phyloP scores from a whole-genome alignment of 2,113 vertebrate genomes.

The Pristiophorus japonicus region DNA sequence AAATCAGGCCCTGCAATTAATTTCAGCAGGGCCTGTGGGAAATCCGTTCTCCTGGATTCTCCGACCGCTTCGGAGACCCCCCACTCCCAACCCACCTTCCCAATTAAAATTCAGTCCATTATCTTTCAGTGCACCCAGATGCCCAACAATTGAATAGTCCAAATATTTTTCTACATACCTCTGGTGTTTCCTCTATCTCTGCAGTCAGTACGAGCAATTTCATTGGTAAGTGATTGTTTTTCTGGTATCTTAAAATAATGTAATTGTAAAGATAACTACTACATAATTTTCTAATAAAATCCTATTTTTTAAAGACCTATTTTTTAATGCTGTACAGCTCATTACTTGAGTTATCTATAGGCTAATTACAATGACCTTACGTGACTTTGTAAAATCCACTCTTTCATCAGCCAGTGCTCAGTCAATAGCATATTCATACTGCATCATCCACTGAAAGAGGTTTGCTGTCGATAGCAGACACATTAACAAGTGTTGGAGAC shows the following conservation, averaged over 20 bases:
- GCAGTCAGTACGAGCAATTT: not conserved
- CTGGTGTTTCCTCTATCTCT: not conserved
- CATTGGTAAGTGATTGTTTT: not conserved
- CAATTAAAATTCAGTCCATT: too few relatives aligned
- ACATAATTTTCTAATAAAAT: not conserved
- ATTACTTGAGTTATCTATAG: slow-evolving; percentile 8
- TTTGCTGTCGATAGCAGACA: slow-evolving; percentile 36
- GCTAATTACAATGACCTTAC: slow-evolving; percentile 29
- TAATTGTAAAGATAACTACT: not conserved
- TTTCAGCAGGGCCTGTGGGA: too few relatives aligned
- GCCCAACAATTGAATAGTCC: too few relatives aligned
- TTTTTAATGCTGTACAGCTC: not conserved
- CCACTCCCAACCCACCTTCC: too few relatives aligned
- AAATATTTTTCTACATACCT: not conserved
- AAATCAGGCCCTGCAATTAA: too few relatives aligned
- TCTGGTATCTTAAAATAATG: slow-evolving; percentile 2
- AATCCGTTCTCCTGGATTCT: too few relatives aligned
- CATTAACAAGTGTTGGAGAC: slow-evolving; percentile 41
- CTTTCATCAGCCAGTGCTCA: slow-evolving; percentile 35
- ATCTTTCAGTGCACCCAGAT: not conserved
- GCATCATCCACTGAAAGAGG: slow-evolving; percentile 33
- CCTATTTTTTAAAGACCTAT: not conserved
- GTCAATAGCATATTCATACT: slow-evolving; percentile 38
- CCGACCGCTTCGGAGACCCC: too few relatives aligned
- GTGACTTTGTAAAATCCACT: slow-evolving; percentile 26